A percentile compares a stretch with the other conserved stretches of the same genome.
phyloP scores from a whole-genome alignment of 2,797 vertebrate species.

The Phrynocephalus forsythii region DNA sequence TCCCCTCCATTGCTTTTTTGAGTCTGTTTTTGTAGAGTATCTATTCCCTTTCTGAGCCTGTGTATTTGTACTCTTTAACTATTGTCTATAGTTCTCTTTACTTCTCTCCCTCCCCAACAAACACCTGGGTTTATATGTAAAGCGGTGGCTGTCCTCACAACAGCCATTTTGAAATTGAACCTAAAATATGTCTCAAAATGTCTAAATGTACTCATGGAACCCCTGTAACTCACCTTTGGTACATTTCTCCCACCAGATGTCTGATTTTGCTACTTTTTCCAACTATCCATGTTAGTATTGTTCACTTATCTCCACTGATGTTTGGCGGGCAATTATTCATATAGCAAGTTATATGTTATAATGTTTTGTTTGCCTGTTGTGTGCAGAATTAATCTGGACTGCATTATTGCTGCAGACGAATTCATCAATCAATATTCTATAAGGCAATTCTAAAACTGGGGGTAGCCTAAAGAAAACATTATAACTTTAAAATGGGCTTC shows the following conservation, averaged over 20 bases:
- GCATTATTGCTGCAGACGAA: background rate
- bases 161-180: too few relatives aligned
- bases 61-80: too few relatives aligned
- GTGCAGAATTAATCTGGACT: background rate
- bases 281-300: background rate
- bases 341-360: background rate
- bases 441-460: too few relatives aligned
- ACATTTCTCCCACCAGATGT: background rate
- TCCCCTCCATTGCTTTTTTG: background rate
- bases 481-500: too few relatives aligned
- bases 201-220: background rate
- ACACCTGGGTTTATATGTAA: too few relatives aligned
- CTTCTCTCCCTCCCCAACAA: too few relatives aligned
- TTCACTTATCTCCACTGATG: too few relatives aligned
- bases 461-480: too few relatives aligned
- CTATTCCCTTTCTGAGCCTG: too few relatives aligned
- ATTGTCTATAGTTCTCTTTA: background rate
- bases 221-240: background rate
- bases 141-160: too few relatives aligned
- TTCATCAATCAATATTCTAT: too few relatives aligned
- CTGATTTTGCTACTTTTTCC: background rate
- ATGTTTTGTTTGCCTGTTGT: background rate
- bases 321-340: background rate
- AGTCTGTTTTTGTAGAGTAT: background rate
- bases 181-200: too few relatives aligned